Percentiles rank a stretch among this genome's conserved stretches.
These are phyloP conservation scores for Pristionchus entomophagus DNA, from an alignment of 2,888 invertebrate genomes.

Conservation along the genomic window DNA sequence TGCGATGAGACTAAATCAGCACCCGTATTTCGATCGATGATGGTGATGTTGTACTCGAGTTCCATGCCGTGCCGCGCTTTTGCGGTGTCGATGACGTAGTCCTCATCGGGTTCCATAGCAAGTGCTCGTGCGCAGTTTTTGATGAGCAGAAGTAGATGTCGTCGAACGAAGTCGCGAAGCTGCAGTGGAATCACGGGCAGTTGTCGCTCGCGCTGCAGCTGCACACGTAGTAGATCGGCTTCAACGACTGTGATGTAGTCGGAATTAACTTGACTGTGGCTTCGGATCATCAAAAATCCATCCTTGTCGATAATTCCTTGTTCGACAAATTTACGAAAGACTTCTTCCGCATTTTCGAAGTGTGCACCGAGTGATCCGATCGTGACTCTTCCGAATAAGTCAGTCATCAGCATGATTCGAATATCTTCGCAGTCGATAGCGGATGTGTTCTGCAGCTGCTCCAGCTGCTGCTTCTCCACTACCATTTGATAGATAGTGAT, in stretches of 20 bases:
- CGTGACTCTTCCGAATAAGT: no score
- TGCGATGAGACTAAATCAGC: constrained; percentile 74
- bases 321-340: no score
- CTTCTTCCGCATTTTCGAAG: no score
- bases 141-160: constrained; percentile 47
- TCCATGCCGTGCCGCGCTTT: constrained; percentile 62
- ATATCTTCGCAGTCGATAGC: no score
- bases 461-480: constrained; percentile 74
- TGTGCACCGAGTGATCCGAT: no score
- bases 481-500: constrained; percentile 73
- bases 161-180: constrained; percentile 70
- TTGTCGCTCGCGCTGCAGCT: no score
- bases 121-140: constrained; percentile 62
- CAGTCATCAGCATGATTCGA: no score
- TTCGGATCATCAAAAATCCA: background rate
- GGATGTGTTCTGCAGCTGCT: constrained; percentile 68
- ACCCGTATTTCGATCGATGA: constrained; percentile 74
- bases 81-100: constrained; percentile 75
- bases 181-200: constrained; percentile 59
- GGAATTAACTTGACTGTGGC: no score
- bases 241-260: no score
- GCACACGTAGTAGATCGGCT: no score
- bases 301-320: no score
- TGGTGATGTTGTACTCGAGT: constrained; percentile 54
- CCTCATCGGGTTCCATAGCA: constrained; percentile 67